Evolutionary conservation across 2,113 vertebrate genomes (phyloP).

Genomic region (Melospiza melodia): DNA sequence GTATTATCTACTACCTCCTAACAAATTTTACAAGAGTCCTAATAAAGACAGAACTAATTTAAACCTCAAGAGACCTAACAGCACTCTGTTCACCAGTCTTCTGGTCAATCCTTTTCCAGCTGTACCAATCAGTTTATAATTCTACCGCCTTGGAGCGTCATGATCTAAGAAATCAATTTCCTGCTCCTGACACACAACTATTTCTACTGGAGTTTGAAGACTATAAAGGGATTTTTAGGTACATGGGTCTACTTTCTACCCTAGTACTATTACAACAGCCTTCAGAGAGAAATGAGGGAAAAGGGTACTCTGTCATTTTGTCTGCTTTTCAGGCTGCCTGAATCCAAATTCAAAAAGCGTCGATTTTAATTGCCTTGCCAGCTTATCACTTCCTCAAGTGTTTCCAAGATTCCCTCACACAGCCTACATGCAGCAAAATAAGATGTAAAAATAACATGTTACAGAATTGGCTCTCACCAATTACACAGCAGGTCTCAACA

Average conservation of each 20-base stretch:
- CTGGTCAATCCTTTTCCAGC: not conserved
- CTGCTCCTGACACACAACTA: not conserved
- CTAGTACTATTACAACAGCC: not conserved
- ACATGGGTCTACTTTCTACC: not conserved
- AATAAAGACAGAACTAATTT: not conserved
- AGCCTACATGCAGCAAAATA: not conserved
- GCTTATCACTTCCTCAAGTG: not conserved
- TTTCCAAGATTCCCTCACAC: not conserved
- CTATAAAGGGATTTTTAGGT: not conserved
- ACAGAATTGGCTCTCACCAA: constrained; percentile 80
- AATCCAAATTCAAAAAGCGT: not conserved
- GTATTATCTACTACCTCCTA: not conserved
- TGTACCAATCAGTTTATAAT: not conserved
- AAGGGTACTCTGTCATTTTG: not conserved
- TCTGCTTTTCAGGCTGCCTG: not conserved
- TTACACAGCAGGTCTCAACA: constrained; percentile 98
- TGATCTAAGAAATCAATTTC: not conserved
- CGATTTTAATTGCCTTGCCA: not conserved
- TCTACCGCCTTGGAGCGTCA: not conserved
- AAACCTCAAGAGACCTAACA: not conserved
- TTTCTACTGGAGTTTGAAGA: not conserved
- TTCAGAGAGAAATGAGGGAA: not conserved
- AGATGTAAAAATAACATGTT: not conserved
- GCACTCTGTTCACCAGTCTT: not conserved
- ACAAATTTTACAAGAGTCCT: not conserved